Conservation (phyloP, 1,140 invertebrate species). For the Pseudomyrmex pallidus region DNA sequence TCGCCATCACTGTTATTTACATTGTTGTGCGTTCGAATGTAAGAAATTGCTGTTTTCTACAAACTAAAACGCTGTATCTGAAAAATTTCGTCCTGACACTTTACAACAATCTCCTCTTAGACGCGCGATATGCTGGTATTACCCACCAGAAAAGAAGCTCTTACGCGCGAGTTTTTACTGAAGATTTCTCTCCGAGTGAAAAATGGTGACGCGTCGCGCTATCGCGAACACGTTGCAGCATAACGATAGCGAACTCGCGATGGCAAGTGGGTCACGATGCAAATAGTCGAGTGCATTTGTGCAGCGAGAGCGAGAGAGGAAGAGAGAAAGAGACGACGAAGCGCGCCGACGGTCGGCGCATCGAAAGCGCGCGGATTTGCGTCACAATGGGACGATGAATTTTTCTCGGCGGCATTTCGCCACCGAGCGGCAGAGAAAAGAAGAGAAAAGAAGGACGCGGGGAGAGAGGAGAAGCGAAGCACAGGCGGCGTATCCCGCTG, state of each 20-base stretch:
- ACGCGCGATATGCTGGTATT: constrained; percentile 19
- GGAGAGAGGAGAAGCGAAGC: neutral
- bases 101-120: constrained; percentile 18
- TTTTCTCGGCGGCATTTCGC: constrained; percentile 63
- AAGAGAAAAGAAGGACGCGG: neutral
- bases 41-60: no score
- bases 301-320: constrained; percentile 21
- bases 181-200: constrained; percentile 41
- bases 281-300: constrained; percentile 60
- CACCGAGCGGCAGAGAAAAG: neutral
- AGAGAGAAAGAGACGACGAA: constrained; percentile 28
- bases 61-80: neutral
- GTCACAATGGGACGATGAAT: constrained; percentile 73
- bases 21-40: no score
- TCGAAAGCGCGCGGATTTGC: constrained; percentile 54
- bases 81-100: constrained; percentile 9
- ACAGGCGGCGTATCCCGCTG: neutral
- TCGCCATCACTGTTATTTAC: neutral
- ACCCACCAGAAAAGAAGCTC: constrained; percentile 31
- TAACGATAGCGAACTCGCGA: constrained; percentile 51
- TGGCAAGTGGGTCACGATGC: constrained; percentile 59
- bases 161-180: constrained; percentile 44
- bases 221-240: constrained; percentile 46
- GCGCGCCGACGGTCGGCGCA: constrained; percentile 73
- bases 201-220: constrained; percentile 41